Evolutionary conservation across 1,140 invertebrate genomes (phyloP).

Genomic region (Cydia splendana): DNA sequence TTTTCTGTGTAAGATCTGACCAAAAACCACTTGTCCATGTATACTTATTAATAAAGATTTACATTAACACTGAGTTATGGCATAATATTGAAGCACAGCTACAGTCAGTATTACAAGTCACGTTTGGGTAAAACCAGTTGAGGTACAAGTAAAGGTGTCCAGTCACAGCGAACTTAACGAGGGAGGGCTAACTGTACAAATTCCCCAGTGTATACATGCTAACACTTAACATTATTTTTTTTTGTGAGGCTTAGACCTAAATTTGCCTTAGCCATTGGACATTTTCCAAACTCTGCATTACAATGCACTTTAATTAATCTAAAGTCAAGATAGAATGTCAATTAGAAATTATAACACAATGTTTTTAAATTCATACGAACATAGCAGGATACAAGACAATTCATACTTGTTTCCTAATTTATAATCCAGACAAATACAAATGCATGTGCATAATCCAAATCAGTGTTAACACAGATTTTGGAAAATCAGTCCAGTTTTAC

Average conservation of each 20-base stretch:
- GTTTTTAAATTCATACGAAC: constrained; percentile 42
- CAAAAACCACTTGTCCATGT: constrained; percentile 66
- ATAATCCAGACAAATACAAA: constrained; percentile 41
- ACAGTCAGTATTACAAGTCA: constrained; percentile 53
- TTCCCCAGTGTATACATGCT: constrained; percentile 76
- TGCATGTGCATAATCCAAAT: constrained; percentile 47
- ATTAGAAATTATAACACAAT: constrained; percentile 16
- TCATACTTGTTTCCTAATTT: constrained; percentile 35
- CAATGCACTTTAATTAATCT: constrained; percentile 49
- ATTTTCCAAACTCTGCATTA: constrained; percentile 76
- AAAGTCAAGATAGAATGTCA: constrained; percentile 38
- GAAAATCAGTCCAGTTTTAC: constrained; percentile 77
- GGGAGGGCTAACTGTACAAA: constrained; percentile 80
- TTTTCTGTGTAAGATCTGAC: constrained; percentile 62
- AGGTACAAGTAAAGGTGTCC: constrained; percentile 71
- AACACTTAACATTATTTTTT: constrained; percentile 79
- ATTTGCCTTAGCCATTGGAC: constrained; percentile 65
- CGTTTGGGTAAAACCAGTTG: constrained; percentile 70
- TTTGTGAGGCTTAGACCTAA: constrained; percentile 68
- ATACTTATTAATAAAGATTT: constrained; percentile 40
- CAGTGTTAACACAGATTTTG: constrained; percentile 68
- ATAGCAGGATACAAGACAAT: constrained; percentile 37
- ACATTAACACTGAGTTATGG: constrained; percentile 62
- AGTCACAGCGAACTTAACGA: constrained; percentile 79
- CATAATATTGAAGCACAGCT: constrained; percentile 70